Evolutionary conservation across 2,113 vertebrate genomes (phyloP).

Genomic region (Butorides virescens): DNA sequence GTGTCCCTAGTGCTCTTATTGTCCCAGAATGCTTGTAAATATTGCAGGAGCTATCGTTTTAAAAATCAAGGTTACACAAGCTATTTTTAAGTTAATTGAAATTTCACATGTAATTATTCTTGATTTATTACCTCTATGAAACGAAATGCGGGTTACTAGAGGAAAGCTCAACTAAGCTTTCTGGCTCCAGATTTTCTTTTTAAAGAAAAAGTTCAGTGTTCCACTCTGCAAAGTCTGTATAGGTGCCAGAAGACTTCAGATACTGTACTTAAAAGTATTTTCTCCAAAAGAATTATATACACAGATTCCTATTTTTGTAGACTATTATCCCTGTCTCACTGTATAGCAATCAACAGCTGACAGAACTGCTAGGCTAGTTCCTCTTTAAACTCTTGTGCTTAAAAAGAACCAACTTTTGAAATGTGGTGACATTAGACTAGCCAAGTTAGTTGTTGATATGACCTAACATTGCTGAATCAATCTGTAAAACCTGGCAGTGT

Average conservation of each 20-base stretch:
- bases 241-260: not conserved
- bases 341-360: not conserved
- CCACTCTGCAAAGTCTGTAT: not conserved
- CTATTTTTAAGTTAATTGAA: not conserved
- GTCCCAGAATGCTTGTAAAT: not conserved
- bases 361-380: not conserved
- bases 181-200: not conserved
- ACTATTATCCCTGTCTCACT: not conserved
- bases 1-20: not conserved
- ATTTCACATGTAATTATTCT: not conserved
- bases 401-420: not conserved
- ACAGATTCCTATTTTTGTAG: not conserved
- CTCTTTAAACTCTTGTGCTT: not conserved
- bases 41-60: not conserved
- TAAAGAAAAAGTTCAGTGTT: not conserved
- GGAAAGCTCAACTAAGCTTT: not conserved
- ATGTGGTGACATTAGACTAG: not conserved
- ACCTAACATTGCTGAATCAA: not conserved
- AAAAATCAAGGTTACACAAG: not conserved
- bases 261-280: not conserved
- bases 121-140: not conserved
- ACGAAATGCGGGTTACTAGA: not conserved
- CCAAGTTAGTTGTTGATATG: not conserved
- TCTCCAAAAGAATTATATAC: not conserved
- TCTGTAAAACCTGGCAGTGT: not conserved